Conservation (phyloP, 2,797 vertebrate species). For the Fundulus diaphanus region DNA sequence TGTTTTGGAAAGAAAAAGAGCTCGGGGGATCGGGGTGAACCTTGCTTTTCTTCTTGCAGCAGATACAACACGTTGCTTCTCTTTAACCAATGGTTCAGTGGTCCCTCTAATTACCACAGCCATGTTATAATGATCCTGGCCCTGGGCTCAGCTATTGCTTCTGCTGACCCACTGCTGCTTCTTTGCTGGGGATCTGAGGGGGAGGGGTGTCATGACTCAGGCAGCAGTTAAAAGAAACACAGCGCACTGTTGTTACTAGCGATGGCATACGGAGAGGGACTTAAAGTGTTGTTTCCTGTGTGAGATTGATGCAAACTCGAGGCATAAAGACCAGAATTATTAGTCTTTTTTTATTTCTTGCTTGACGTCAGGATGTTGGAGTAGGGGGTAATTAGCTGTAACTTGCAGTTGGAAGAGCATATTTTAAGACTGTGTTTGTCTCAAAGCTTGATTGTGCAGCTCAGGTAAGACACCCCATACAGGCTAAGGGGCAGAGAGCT, state of each 20-base stretch:
- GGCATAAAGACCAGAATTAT: constrained; percentile 2
- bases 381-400: constrained; percentile 3
- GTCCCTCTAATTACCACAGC: constrained; percentile 69
- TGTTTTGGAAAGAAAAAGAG: constrained; percentile 16
- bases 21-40: constrained; percentile 19
- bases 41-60: constrained; percentile 39
- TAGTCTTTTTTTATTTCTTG: not conserved
- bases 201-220: constrained; percentile 46
- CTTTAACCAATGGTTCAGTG: constrained; percentile 68
- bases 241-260: constrained; percentile 5
- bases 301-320: constrained; percentile 8
- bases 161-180: constrained; percentile 62
- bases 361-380: not conserved
- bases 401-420: constrained; percentile 7
- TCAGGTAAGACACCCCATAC: not conserved
- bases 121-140: constrained; percentile 66
- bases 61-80: constrained; percentile 61
- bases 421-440: constrained; percentile 11
- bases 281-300: constrained; percentile 19
- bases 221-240: constrained; percentile 44
- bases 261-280: constrained; percentile 14
- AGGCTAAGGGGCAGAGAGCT: not conserved
- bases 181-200: constrained; percentile 44
- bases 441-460: not conserved
- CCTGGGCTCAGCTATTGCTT: constrained; percentile 58